Conservation (phyloP, 2,113 vertebrate species). For the Glaucidium brasilianum region DNA sequence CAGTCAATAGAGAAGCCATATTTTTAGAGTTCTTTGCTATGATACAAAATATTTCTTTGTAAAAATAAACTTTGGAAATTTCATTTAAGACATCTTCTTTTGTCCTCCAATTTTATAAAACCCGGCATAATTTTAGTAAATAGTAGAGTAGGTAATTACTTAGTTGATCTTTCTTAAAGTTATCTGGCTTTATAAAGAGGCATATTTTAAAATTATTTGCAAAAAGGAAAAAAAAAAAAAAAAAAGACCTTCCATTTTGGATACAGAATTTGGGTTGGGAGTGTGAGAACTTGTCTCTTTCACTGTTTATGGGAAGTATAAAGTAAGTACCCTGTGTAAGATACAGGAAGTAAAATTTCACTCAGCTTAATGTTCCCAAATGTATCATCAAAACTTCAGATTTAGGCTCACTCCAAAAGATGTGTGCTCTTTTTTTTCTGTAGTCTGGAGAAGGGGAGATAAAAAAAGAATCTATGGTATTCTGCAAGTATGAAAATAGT, state of each 20-base stretch:
- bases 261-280: background rate
- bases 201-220: background rate
- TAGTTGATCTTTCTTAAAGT: background rate
- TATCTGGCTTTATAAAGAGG: background rate
- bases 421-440: background rate
- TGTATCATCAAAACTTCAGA: fast-evolving
- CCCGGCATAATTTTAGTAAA: background rate
- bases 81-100: background rate
- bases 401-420: background rate
- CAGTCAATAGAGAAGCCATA: background rate
- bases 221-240: background rate
- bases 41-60: background rate
- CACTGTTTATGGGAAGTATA: background rate
- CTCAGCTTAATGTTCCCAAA: background rate
- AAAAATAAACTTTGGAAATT: background rate
- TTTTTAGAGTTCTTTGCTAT: background rate
- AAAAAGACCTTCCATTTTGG: background rate
- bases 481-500: background rate
- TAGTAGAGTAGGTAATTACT: background rate
- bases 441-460: background rate
- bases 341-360: background rate
- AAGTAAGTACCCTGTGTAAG: background rate
- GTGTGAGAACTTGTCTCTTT: background rate
- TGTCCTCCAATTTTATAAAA: background rate
- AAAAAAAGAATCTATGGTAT: background rate